A percentile compares a stretch with the other conserved stretches of the same genome.
phyloP scores from a whole-genome alignment of 2,797 vertebrate genomes.

The Anas acuta region DNA sequence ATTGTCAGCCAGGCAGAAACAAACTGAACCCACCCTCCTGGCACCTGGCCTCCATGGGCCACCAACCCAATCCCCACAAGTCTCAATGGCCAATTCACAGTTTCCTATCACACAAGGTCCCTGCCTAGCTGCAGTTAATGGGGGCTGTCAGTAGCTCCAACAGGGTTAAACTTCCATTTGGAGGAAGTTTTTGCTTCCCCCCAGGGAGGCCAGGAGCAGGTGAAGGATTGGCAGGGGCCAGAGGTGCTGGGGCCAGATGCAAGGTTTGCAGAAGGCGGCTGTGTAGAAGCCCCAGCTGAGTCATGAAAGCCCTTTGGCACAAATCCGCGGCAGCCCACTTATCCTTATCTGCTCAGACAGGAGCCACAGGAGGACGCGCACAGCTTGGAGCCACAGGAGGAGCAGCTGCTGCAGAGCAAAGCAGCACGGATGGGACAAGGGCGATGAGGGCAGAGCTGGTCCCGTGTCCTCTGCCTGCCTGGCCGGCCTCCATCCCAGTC shows the following conservation, averaged over 20 bases:
- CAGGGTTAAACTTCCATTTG: background rate
- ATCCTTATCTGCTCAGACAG: background rate
- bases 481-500: background rate
- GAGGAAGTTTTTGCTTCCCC: background rate
- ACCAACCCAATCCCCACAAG: background rate
- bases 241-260: background rate
- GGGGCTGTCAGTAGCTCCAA: background rate
- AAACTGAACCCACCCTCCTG: background rate
- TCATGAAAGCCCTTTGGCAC: background rate
- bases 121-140: background rate
- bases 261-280: background rate
- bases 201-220: background rate
- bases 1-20: background rate
- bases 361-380: background rate
- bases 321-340: background rate
- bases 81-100: fast-evolving
- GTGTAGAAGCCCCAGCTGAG: background rate
- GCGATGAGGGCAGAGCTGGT: background rate
- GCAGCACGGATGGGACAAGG: background rate
- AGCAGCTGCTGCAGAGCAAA: background rate
- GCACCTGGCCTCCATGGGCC: background rate
- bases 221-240: background rate
- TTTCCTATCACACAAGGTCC: background rate
- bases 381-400: background rate
- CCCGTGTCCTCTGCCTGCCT: background rate